Base-by-base conservation (phyloP, 2,797 vertebrate species). In the Protonibea diacanthus region DNA sequence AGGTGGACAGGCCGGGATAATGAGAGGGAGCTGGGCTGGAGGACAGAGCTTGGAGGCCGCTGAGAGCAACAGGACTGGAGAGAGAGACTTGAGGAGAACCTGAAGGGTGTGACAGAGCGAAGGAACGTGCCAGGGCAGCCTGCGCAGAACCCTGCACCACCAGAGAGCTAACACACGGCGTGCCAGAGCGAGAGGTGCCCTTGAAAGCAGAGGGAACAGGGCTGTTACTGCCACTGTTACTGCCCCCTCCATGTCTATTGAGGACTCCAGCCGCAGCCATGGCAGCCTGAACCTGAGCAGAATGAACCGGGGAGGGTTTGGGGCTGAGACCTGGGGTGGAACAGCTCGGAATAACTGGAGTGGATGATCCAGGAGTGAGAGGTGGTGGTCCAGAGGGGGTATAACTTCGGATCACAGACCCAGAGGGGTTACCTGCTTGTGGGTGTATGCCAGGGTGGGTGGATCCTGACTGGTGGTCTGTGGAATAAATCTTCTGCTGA, bases 191-290 rank as follows among this genome's bases (percentile, higher is more conserved):
- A 17, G 97, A 93, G 1, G 96, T 96, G 62, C 97, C 97, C 88
- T 97, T 98, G 86, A 99, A 99, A 68, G 97, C 97, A 0, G 97
- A 98, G 40, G 95, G 96, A 2, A 97, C 96, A 0, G 98, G 98
- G 85, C 98, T 99, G 67, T 92, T 96, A 69, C 94, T 95, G 82
- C 95, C 95, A 64, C 95, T 96, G 83, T 85, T 85, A 25, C 86
- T 77, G 1, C 90, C 88, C 10, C 86, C 93, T 0, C 81, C 21
- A 5, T 95, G 95, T 81, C 94, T 92, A 71, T 84, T 87, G 55
- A 95, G 55, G 8, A 71, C 81, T 53, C 87, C 93, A 6, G 84
- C 82, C 5, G 81, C 44, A 0, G 77, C 85, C 62, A 91, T 70
- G 53, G 89, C 83, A 29, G 84, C 84, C 49, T 90, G 91, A 53